Conservation (phyloP, 2,888 invertebrate species). For the Oeneis ivallda region DNA sequence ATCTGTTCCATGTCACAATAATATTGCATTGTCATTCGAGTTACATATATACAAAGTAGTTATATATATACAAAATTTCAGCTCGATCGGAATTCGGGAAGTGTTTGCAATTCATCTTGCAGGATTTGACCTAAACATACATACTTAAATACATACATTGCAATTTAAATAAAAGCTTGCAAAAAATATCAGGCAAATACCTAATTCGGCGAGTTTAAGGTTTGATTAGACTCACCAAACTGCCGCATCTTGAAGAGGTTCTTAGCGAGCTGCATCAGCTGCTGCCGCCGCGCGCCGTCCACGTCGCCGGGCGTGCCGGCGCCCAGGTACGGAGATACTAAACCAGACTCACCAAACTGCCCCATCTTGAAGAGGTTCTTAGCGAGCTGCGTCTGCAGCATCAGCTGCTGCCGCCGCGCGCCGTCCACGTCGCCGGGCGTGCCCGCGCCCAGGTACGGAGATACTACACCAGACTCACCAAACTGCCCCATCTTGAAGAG, state of each 20-base stretch:
- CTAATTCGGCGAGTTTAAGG: no score
- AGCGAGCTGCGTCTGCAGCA: conserved; percentile 74
- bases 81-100: no score
- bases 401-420: conserved; percentile 69
- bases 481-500: conserved; percentile 78
- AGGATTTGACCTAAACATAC: no score
- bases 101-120: no score
- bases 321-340: conserved; percentile 65
- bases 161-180: no score
- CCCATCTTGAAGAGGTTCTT: conserved; percentile 79
- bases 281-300: conserved; percentile 72
- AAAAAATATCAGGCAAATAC: no score
- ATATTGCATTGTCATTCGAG: no score
- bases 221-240: conserved; percentile 52
- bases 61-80: no score
- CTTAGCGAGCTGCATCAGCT: conserved; percentile 73
- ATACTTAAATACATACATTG: no score
- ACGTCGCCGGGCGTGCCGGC: conserved; percentile 59
- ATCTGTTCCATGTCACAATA: no score
- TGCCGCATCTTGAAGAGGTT: conserved; percentile 78
- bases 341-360: conserved; percentile 64
- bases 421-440: conserved; percentile 64
- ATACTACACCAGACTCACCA: conserved; percentile 55
- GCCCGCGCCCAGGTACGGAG: conserved; percentile 62
- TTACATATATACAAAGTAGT: no score